Base-by-base conservation (phyloP, 2,888 invertebrate species). In the Barypeithes pellucidus region DNA sequence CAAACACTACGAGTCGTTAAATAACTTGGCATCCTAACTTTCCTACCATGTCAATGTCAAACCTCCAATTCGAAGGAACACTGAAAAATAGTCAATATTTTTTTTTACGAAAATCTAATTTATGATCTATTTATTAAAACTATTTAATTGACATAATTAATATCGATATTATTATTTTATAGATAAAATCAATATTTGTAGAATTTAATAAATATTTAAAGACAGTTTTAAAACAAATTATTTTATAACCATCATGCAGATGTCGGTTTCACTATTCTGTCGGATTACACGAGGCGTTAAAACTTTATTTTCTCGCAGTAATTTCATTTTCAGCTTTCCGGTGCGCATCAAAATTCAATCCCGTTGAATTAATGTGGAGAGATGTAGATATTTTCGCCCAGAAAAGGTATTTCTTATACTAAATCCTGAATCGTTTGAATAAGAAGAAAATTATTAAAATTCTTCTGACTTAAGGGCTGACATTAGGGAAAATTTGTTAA, bases 291-390 rank as follows among this genome's bases (percentile, higher is more conserved):
- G 43, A 50, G 52, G 59, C 66, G 71, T 59, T 71, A 65, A 71
- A 71, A 59, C n/a, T 65, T 65, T 71, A 71, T 71, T 71, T 71
- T 71, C 71, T 71, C 66, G 14, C 22, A 18, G 54, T 71, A 71
- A 71, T 63, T 57, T 71, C 50, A 45, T 71, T 66, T 70, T 47
- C 69, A 43, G 70, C 63, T 61, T 71, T 66, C 66, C 66, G 71
- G 65, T 60, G 67, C 60, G 67, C 66, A 45, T 67, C 67, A 71
- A 71, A 71, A 71, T 59, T 66, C 66, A 71, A 66, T 71, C 71
- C 65, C 60, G 39, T 39, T 57, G 39, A 71, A 71, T 71, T 71
- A 71, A 71, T 60, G 71, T 24, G 60, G 29, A 66, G 59, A 71
- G 59, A 65, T 57, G 71, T 57, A 65, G 43, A 71, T 71, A 71